Base-by-base conservation (phyloP, 2,888 invertebrate genomes). In the Pasiphila rectangulata region DNA sequence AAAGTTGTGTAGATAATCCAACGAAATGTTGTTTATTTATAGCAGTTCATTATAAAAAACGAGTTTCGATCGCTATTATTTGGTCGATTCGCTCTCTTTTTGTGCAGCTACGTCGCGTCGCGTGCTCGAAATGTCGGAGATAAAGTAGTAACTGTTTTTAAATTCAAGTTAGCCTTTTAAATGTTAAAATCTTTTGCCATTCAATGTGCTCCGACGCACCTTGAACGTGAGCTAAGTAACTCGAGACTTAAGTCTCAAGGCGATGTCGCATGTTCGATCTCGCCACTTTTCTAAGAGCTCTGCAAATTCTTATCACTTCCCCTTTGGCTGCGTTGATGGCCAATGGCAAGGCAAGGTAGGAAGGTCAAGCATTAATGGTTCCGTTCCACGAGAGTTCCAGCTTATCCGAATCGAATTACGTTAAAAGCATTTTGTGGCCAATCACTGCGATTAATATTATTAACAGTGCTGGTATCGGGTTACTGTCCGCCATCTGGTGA, bases 161-260 rank as follows among this genome's bases (percentile, higher is more conserved):
- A 59, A 63, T 67, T 65, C 60, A 59, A 66, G 57, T 58, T 57
- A 56, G 55, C 39, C 52, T 56, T 67, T 57, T 63, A 64, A 67
- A 63, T 56, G 68, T 72, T 63, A 67, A 70, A 69, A 67, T 75
- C 72, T 69, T 67, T 69, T 65, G 61, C 72, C 61, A 63, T 71
- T 75, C 72, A 54, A 50, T 72, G 70, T 69, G 75, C 64, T 64
- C 69, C 59, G 70, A 67, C 67, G 75, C 75, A 78, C 87, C 87
- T 88, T 86, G 87, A 88, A 87, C 83, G 83, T 84, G 87, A 86
- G 85, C 83, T 67, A 76, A 79, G 87, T 83, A 86, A 88, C 76
- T 69, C 69, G 84, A 88, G 81, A 69, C 79, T 79, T 72, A 65
- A 72, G 73, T 74, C 75, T 83, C 86, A 86, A 87, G 86, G 87